Percentiles rank a stretch among this genome's conserved stretches.
These are phyloP conservation scores for Macroglossus sobrinus DNA, from an alignment of 2,113 vertebrate species.

Conservation along the genomic window DNA sequence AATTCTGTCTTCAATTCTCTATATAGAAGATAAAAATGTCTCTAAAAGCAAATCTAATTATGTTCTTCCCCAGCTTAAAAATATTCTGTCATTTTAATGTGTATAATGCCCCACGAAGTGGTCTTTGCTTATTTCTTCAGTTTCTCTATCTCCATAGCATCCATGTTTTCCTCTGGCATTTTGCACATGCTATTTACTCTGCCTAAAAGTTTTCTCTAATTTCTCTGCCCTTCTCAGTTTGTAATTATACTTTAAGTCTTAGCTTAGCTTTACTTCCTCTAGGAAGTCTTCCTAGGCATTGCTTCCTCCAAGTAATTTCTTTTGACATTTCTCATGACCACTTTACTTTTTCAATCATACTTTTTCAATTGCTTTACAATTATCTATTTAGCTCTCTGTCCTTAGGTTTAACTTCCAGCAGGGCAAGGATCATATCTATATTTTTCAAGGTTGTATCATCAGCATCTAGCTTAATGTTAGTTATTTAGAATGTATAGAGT, in stretches of 20 bases:
- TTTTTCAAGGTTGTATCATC: not conserved
- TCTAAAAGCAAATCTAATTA: not conserved
- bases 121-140: not conserved
- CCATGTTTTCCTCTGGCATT: not conserved
- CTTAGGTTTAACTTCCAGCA: not conserved
- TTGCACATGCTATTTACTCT: not conserved
- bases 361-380: not conserved
- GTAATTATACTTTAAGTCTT: not conserved
- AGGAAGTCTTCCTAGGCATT: not conserved
- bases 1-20: not conserved
- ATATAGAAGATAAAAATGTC: not conserved
- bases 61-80: not conserved
- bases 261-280: not conserved
- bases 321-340: not conserved
- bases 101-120: not conserved
- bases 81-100: not conserved
- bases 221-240: not conserved
- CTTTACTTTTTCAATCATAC: not conserved
- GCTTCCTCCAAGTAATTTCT: not conserved
- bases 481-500: not conserved
- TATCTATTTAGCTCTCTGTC: not conserved
- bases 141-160: not conserved
- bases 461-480: not conserved
- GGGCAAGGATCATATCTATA: not conserved
- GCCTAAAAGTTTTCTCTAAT: not conserved